Conservation (phyloP, 1,140 invertebrate species). For the Phymastichus coffea region DNA sequence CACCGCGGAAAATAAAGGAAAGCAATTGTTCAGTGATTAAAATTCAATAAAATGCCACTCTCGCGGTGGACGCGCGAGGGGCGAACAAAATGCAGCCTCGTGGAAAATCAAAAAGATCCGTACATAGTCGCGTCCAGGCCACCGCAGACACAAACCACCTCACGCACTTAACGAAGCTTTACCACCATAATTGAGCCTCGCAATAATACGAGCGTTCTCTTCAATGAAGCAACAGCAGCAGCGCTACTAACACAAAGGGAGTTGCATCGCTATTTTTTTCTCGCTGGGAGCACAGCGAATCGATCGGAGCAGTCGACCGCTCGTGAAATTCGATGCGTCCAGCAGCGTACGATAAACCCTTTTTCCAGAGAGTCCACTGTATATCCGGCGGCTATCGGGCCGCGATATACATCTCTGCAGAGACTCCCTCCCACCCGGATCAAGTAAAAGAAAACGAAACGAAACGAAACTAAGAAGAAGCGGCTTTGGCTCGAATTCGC, state of each 20-base stretch:
- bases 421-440: no score
- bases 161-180: not conserved
- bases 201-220: no score
- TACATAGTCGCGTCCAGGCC: no score
- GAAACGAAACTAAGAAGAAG: not conserved
- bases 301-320: conserved; percentile 8
- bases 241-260: not conserved
- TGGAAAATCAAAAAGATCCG: not conserved
- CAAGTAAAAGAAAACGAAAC: no score
- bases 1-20: no score
- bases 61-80: no score
- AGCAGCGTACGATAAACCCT: conserved; percentile 5
- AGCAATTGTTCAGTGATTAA: no score
- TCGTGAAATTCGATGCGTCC: conserved; percentile 20
- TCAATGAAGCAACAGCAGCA: conserved; percentile 4
- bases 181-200: not conserved
- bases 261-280: not conserved
- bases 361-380: no score
- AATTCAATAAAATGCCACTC: no score
- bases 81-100: not conserved
- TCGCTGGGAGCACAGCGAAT: not conserved
- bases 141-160: no score
- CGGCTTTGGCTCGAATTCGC: not conserved
- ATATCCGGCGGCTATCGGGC: no score
- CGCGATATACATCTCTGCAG: not conserved